phyloP scores from a whole-genome alignment of 2,888 invertebrate species.

The Aphodius granarius region DNA sequence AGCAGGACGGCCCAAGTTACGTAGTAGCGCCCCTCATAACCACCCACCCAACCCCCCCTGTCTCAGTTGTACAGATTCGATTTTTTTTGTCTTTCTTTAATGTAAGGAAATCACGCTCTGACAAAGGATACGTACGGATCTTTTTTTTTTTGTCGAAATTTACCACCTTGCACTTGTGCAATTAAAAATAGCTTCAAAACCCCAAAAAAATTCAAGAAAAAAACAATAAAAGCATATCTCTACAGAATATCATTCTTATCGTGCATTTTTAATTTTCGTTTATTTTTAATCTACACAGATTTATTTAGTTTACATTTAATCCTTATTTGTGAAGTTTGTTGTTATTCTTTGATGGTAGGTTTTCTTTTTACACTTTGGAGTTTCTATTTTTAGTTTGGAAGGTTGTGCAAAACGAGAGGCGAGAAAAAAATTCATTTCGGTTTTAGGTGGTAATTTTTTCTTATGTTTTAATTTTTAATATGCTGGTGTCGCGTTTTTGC shows the following conservation, averaged over 20 bases:
- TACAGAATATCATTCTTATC: constrained; percentile 17
- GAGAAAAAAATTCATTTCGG: background rate
- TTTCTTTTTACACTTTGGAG: constrained; percentile 3
- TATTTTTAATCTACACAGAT: constrained; percentile 27
- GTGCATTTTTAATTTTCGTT: constrained; percentile 22
- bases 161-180: constrained; percentile 13
- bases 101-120: constrained; percentile 16
- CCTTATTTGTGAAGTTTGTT: background rate
- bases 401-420: background rate
- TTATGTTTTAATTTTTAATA: background rate
- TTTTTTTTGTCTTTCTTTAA: constrained; percentile 10
- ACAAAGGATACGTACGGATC: constrained; percentile 24
- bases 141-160: background rate
- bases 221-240: constrained; percentile 22
- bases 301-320: constrained; percentile 4
- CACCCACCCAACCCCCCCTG: background rate
- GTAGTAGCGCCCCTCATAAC: background rate
- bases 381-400: constrained; percentile 3
- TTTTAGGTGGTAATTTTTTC: background rate
- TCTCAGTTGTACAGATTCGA: background rate
- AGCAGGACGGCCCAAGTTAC: constrained; percentile 23
- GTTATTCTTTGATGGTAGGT: background rate
- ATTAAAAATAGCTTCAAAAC: background rate
- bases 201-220: background rate
- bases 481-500: no score